These are phyloP conservation scores for Drosophila pruinosa DNA, from an alignment of 1,140 invertebrate genomes.

Conservation along the genomic window DNA sequence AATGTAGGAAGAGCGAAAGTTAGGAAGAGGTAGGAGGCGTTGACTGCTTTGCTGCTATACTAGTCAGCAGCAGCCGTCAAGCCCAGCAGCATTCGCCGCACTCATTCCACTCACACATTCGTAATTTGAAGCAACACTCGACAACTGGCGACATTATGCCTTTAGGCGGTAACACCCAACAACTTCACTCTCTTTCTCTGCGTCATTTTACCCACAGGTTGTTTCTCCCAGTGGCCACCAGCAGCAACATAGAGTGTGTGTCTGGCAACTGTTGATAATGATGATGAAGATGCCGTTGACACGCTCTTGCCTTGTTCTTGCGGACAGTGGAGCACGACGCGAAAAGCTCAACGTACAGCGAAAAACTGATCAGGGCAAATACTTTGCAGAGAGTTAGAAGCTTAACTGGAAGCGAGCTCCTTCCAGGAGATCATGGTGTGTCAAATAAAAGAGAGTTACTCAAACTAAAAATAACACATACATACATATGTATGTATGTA, in stretches of 20 bases:
- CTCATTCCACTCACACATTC: slow-evolving; percentile 1
- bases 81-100: slow-evolving; percentile 21
- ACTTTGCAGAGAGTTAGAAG: neutral
- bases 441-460: neutral
- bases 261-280: slow-evolving; percentile 72
- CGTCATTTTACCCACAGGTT: slow-evolving; percentile 20
- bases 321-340: slow-evolving; percentile 23
- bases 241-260: neutral
- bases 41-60: neutral
- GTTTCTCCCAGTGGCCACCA: slow-evolving; percentile 1
- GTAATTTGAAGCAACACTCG: slow-evolving; percentile 66
- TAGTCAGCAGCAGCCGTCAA: slow-evolving; percentile 16
- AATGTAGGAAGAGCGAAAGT: slow-evolving; percentile 8
- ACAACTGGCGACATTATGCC: slow-evolving; percentile 33
- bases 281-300: slow-evolving; percentile 61
- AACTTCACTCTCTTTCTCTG: neutral
- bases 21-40: neutral
- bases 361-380: neutral
- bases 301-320: slow-evolving; percentile 22
- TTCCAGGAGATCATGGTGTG: neutral
- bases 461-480: too few relatives aligned
- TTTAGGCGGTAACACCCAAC: slow-evolving; percentile 12
- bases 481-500: too few relatives aligned
- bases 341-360: neutral
- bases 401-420: neutral